Conservation (phyloP, 2,888 invertebrate genomes). For the Pterobdella sp. region DNA sequence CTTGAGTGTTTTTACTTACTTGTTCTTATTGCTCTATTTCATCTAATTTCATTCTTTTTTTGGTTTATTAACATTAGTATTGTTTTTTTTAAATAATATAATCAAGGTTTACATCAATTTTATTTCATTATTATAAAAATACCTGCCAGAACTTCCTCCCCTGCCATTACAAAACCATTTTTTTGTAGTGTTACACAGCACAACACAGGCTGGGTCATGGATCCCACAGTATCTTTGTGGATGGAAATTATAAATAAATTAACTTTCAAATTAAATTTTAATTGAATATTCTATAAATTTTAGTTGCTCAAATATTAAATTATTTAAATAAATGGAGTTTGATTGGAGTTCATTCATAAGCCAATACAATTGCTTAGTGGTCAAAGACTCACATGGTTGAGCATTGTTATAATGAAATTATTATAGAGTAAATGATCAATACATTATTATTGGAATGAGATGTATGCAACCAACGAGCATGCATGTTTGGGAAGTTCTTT, state of each 20-base stretch:
- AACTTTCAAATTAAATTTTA: background rate
- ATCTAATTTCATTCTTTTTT: too few relatives aligned
- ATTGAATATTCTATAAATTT: too few relatives aligned
- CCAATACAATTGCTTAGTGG: too few relatives aligned
- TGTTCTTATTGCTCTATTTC: too few relatives aligned
- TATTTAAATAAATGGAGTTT: too few relatives aligned
- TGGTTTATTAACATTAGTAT: too few relatives aligned
- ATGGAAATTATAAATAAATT: too few relatives aligned
- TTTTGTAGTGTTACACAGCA: slow-evolving; percentile 94
- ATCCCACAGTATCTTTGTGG: slow-evolving; percentile 85
- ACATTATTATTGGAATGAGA: background rate
- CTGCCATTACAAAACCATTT: slow-evolving; percentile 99
- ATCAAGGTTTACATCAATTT: background rate
- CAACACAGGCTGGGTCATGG: slow-evolving; percentile 91
- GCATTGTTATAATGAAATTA: background rate
- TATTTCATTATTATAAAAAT: slow-evolving; percentile 27
- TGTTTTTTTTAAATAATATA: background rate
- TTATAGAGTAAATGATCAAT: too few relatives aligned
- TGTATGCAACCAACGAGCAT: slow-evolving; percentile 57
- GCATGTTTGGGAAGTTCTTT: slow-evolving; percentile 84
- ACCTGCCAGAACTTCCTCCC: slow-evolving; percentile 83
- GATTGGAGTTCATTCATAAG: too few relatives aligned
- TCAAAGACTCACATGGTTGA: too few relatives aligned
- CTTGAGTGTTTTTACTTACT: background rate
- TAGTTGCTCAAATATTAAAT: too few relatives aligned